A percentile compares a stretch with the other conserved stretches of the same genome.
phyloP scores from a whole-genome alignment of 2,888 invertebrate species.

The Chironomus riparius region DNA sequence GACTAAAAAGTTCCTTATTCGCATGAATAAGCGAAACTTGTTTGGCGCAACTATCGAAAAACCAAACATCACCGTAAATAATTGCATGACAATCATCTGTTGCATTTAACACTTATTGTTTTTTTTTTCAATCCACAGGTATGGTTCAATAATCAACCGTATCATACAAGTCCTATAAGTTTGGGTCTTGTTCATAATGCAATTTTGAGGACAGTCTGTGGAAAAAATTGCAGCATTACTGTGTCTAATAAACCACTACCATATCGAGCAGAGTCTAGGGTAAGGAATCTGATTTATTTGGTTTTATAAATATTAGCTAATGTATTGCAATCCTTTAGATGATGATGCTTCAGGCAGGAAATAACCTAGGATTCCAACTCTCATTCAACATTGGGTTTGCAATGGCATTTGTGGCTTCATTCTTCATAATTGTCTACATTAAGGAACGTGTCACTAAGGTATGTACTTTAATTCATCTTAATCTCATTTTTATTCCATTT shows the following conservation, averaged over 20 bases:
- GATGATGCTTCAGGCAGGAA: constrained; percentile 35
- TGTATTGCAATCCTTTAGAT: constrained; percentile 31
- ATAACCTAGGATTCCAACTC: constrained; percentile 47
- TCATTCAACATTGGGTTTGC: constrained; percentile 60
- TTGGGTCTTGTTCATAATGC: constrained; percentile 50
- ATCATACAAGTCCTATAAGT: constrained; percentile 55
- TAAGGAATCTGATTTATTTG: not conserved
- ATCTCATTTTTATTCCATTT: not conserved
- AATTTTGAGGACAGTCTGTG: constrained; percentile 42
- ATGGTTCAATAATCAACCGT: constrained; percentile 66
- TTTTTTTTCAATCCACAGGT: constrained; percentile 31
- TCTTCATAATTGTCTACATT: constrained; percentile 48
- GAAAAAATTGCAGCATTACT: constrained; percentile 40
- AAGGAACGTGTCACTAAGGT: constrained; percentile 29
- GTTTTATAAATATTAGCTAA: not conserved
- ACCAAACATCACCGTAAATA: constrained; percentile 39
- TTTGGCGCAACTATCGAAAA: constrained; percentile 47
- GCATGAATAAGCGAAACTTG: constrained; percentile 47
- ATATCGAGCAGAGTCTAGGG: constrained; percentile 40
- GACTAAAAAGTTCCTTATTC: constrained; percentile 36
- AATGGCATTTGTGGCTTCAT: constrained; percentile 56
- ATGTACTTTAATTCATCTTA: not conserved
- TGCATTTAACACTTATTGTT: not conserved
- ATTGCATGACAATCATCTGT: not conserved
- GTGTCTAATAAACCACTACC: constrained; percentile 57